Percentiles rank a stretch among this genome's conserved stretches.
Conservation (phyloP, 1,140 invertebrate species). For the Sesamia nonagrioides region DNA sequence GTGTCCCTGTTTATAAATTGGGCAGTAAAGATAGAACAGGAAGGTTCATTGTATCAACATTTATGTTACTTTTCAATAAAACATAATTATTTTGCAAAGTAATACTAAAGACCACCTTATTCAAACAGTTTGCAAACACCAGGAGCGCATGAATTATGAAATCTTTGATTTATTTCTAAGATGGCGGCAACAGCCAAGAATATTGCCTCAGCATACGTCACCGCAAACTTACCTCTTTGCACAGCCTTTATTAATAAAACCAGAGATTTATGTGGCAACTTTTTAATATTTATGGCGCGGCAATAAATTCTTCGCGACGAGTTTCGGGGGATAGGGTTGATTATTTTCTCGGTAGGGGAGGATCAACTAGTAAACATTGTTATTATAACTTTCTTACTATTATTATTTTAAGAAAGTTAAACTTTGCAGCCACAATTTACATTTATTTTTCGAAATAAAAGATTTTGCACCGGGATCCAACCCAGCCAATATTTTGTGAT, state of each 20-base stretch:
- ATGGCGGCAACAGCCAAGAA: slow-evolving; percentile 46
- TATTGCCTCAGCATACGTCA: slow-evolving; percentile 66
- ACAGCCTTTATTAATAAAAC: slow-evolving; percentile 79
- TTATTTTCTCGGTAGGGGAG: slow-evolving; percentile 75
- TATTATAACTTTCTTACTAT: slow-evolving; percentile 5
- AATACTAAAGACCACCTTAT: background rate
- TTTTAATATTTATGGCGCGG: slow-evolving; percentile 85
- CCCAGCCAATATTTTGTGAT: no score
- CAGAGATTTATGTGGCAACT: slow-evolving; percentile 81
- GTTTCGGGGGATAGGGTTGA: slow-evolving; percentile 78
- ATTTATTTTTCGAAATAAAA: background rate
- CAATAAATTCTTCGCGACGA: slow-evolving; percentile 84
- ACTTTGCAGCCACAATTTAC: background rate
- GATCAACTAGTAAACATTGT: slow-evolving; percentile 75
- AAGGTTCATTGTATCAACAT: no score
- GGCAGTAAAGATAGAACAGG: no score
- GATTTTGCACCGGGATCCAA: no score
- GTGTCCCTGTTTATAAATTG: no score
- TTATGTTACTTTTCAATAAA: no score
- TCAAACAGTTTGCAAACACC: slow-evolving; percentile 21
- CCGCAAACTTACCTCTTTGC: slow-evolving; percentile 58
- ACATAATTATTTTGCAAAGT: no score
- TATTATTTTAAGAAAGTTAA: background rate
- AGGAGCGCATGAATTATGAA: slow-evolving; percentile 1
- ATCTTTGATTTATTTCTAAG: slow-evolving; percentile 42